A percentile compares a stretch with the other conserved stretches of the same genome.
phyloP scores from a whole-genome alignment of 2,888 invertebrate genomes.

The Drosophila testacea region DNA sequence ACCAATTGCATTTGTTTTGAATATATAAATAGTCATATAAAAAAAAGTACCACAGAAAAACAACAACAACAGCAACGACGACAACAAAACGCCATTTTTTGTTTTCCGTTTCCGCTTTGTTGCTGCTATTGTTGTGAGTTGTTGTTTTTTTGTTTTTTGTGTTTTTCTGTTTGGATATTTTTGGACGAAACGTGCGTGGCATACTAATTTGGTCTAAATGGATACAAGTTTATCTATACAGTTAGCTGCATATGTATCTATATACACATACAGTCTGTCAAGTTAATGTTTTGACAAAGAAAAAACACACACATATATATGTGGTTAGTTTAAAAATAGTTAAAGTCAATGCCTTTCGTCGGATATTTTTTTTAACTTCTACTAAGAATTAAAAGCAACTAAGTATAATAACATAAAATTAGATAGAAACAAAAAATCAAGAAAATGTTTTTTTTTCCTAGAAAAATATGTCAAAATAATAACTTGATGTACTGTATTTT shows the following conservation, averaged over 20 bases:
- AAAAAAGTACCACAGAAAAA: conserved; percentile 38
- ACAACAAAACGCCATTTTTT: conserved; percentile 61
- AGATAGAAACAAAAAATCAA: too few relatives aligned
- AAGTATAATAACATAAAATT: too few relatives aligned
- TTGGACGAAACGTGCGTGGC: conserved; percentile 66
- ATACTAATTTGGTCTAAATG: conserved; percentile 78
- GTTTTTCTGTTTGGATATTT: conserved; percentile 42
- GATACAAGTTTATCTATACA: conserved; percentile 32
- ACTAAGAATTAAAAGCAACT: too few relatives aligned
- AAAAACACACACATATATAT: too few relatives aligned
- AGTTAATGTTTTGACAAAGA: too few relatives aligned
- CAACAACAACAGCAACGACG: conserved; percentile 25
- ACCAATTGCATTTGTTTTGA: conserved; percentile 84
- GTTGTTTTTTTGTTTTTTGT: conserved; percentile 29
- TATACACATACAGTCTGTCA: not conserved
- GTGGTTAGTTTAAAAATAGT: too few relatives aligned
- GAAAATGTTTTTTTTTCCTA: too few relatives aligned
- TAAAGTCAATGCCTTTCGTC: too few relatives aligned
- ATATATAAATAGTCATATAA: conserved; percentile 79
- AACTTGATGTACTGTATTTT: too few relatives aligned
- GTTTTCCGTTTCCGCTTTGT: conserved; percentile 57
- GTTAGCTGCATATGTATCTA: conserved; percentile 1
- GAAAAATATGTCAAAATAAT: too few relatives aligned
- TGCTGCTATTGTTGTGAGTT: conserved; percentile 35
- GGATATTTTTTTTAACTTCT: too few relatives aligned